A percentile compares a stretch with the other conserved stretches of the same genome.
phyloP scores from a whole-genome alignment of 1,140 invertebrate genomes.

The Belonocnema kinseyi region DNA sequence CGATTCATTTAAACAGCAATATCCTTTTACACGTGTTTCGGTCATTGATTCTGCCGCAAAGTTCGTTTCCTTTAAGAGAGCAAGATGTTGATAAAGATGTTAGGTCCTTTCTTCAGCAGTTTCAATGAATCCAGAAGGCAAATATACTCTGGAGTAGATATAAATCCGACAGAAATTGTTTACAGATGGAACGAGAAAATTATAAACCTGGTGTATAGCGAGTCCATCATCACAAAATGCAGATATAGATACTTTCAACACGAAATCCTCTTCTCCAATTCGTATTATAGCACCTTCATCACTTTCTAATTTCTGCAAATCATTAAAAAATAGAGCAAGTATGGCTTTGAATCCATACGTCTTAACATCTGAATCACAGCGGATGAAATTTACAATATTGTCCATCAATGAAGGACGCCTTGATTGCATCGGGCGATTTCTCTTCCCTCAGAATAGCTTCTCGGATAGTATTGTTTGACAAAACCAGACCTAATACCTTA shows the following conservation, averaged over 20 bases:
- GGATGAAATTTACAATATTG: too few relatives aligned
- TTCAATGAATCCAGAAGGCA: too few relatives aligned
- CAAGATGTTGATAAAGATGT: conserved; percentile 10
- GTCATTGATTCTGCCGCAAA: too few relatives aligned
- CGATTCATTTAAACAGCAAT: too few relatives aligned
- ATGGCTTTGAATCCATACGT: conserved; percentile 1
- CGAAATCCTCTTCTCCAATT: too few relatives aligned
- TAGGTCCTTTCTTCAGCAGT: not conserved
- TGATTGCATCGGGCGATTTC: conserved; percentile 1
- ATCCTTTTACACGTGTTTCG: too few relatives aligned
- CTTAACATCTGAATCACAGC: conserved; percentile 29
- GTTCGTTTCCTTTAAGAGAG: too few relatives aligned
- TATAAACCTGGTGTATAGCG: conserved; percentile 50
- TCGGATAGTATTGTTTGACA: conserved; percentile 30
- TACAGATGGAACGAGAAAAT: conserved; percentile 39
- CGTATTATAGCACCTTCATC: too few relatives aligned
- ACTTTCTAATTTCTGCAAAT: conserved; percentile 11
- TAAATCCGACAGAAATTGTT: conserved; percentile 41
- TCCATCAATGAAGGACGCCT: conserved; percentile 20
- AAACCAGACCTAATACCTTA: conserved; percentile 15
- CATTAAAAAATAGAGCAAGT: not conserved
- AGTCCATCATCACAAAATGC: conserved; percentile 46
- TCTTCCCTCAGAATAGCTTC: conserved; percentile 32
- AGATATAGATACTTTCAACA: too few relatives aligned
- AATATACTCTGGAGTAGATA: not conserved